Evolutionary conservation across 2,797 vertebrate genomes (phyloP).

Genomic region (Schizopygopsis pylzovi): DNA sequence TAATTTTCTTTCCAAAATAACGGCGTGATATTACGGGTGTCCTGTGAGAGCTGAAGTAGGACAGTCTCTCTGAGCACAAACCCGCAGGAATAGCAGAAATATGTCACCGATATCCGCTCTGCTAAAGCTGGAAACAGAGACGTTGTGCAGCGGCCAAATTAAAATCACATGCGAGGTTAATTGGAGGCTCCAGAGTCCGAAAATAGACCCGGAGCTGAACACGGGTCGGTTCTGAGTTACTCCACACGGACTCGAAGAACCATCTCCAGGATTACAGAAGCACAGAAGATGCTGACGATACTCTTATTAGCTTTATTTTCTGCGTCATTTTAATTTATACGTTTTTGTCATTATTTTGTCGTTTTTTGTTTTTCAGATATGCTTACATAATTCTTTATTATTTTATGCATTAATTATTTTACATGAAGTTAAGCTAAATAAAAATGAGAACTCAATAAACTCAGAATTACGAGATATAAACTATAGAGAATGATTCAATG

Average conservation of each 20-base stretch:
- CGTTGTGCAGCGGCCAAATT: slow-evolving; percentile 63
- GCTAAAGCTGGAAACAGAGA: slow-evolving; percentile 60
- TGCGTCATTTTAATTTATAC: no score
- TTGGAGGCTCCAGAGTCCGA: slow-evolving; percentile 47
- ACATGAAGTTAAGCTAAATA: not conserved
- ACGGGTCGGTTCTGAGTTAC: not conserved
- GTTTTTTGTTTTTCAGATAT: no score
- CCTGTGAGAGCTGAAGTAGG: slow-evolving; percentile 76
- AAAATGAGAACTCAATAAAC: not conserved
- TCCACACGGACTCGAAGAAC: not conserved
- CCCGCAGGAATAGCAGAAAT: slow-evolving; percentile 68
- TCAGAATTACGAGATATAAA: not conserved
- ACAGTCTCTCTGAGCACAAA: slow-evolving; percentile 63
- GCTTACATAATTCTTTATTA: no score
- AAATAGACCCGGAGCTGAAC: slow-evolving; percentile 46
- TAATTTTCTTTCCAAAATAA: slow-evolving; percentile 74
- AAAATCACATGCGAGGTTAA: slow-evolving; percentile 63
- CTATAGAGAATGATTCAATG: no score
- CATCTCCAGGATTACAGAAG: not conserved
- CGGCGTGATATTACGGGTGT: slow-evolving; percentile 67
- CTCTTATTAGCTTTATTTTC: no score
- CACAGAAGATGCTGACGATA: not conserved
- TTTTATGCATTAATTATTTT: not conserved
- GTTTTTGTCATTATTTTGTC: no score
- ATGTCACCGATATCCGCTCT: slow-evolving; percentile 68